Evolutionary conservation across 2,113 vertebrate genomes (phyloP), one percentile per base, ranked within the genome.

Genomic region (Tetraodon nigroviridis): DNA sequence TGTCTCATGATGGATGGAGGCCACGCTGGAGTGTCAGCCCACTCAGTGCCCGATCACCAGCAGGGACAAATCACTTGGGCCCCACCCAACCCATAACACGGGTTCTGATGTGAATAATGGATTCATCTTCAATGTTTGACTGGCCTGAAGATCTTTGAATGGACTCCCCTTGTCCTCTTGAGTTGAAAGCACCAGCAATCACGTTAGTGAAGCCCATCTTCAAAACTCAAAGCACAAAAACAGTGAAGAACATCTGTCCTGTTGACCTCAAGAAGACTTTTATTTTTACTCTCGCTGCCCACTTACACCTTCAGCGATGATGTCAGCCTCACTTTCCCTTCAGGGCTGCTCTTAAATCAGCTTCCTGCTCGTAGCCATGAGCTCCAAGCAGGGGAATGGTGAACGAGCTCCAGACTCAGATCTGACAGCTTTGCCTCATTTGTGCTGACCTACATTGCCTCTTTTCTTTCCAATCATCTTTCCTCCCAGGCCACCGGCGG

Each of bases 391-490:
- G 41, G 47, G 59, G 59, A 67, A 71, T 80, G 71, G 67, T 79
- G 78, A 81, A 85, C 71, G 80, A 77, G 72, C 63, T 75, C 59
- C 78, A 71, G 53, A 69, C 64, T 56, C 52, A 44, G 61, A 76
- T 72, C 63, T 79, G 82, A 83, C 77, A 84, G 69, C 2, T 62
- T 75, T 79, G 64, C 61, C 71, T 84, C 61, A 46, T 86, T 83
- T 86, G 75, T 82, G 81, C 78, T 80, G 80, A 74, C 82, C 71
- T 79, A 82, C 75, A 83, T 87, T 42, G 24, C 79, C 85, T 86
- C 8, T 73, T 85, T 84, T 74, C 69, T 60, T 71, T 76, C 79
- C 81, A 89, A 85, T 89, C 84, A 78, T 80, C 69, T 70, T 59
- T 75, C 53, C 79, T 70, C 67, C 55, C 17, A 8, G 69, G 80